Evolutionary conservation across 2,113 vertebrate genomes (phyloP), one percentile per base, ranked within the genome.

Genomic region (Corythornis vintsioides): DNA sequence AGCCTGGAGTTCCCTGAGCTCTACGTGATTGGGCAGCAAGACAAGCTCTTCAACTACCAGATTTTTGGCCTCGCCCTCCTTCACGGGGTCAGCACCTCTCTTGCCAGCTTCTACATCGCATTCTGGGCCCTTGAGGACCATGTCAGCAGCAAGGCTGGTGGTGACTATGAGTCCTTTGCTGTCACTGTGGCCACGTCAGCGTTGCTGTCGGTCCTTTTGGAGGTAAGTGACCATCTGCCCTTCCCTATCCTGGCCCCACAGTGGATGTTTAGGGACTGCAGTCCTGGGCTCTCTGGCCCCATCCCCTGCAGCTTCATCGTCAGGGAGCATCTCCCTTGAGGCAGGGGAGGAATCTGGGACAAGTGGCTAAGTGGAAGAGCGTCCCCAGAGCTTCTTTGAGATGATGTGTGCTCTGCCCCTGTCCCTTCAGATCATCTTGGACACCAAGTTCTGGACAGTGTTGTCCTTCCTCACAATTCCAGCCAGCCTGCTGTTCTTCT

Each of bases 111-210:
- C 97, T 99, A 98, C 87, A 31, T 98, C 19, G 88, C 98, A 0
- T 72, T 97, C 35, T 97, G 98, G 83, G 96, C 98, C 91, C 98
- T 98, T 40, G 26, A 85, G 21, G 82, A 98, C 96, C 87, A n/a
- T 0, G 82, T 94, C 0, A 94, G 95, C 16, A 88, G 70, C 29
- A 81, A 8, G 56, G 87, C 59, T 3, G 73, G 95, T 2, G 88
- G 97, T 0, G 98, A 99, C 95, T 98, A 97, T 2, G 99, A 99
- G 97, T 98, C 98, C 47, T 98, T 99, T 15, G 96, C 98, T 0
- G 72, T 98, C 73, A 98, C 98, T 0, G 95, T 99, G 72, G 96
- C 98, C 31, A 97, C 98, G 13, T 98, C 98, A 0, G 95, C 96
- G 0, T 66, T 98, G n/a, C 96, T 99, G 50, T 95, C 97, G 0